Conservation (phyloP, 2,797 vertebrate genomes). For the Mareca penelope region DNA sequence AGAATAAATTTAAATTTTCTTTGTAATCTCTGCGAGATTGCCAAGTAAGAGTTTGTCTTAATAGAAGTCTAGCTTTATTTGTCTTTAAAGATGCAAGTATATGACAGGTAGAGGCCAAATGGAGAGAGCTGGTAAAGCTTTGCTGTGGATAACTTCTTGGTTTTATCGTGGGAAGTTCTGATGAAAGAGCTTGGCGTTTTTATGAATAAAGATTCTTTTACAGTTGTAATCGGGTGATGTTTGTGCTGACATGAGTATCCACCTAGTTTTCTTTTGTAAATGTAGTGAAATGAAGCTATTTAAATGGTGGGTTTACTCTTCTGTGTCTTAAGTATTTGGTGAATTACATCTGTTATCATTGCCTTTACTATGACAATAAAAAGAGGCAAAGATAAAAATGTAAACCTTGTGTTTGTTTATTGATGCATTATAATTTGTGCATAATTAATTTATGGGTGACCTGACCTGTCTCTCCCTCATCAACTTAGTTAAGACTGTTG, state of each 20-base stretch:
- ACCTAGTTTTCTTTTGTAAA: not conserved
- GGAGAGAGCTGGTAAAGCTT: not conserved
- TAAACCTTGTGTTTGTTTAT: not conserved
- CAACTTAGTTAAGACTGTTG: not conserved
- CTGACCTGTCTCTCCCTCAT: not conserved
- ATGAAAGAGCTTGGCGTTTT: not conserved
- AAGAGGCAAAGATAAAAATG: not conserved
- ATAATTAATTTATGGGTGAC: not conserved
- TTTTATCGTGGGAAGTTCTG: not conserved
- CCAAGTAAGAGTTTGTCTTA: not conserved
- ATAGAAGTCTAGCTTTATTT: not conserved
- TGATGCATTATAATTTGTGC: not conserved
- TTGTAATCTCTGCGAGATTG: not conserved
- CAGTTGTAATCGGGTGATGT: not conserved
- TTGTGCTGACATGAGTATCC: not conserved
- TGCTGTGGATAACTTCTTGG: not conserved
- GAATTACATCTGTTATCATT: not conserved
- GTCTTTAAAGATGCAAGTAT: not conserved
- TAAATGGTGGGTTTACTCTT: not conserved
- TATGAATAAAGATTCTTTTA: not conserved
- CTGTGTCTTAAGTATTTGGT: not conserved
- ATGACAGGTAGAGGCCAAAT: not conserved
- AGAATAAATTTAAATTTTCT: not conserved
- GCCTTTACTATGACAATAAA: not conserved
- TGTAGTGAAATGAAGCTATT: not conserved